Evolutionary conservation across 2,888 invertebrate species (phyloP).

Genomic region (Aphidoletes aphidimyza): DNA sequence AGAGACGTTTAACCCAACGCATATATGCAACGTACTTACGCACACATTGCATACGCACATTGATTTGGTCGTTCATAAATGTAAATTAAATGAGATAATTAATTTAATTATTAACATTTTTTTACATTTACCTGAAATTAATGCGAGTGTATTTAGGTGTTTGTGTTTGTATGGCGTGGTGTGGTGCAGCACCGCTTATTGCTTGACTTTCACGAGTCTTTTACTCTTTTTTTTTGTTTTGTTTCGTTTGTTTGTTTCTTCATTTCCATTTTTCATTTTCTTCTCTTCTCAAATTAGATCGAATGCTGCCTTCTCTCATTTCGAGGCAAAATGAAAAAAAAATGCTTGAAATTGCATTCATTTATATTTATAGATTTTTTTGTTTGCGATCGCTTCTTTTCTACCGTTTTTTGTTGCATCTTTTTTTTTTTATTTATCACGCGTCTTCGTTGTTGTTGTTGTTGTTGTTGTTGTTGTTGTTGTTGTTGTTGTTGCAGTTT

Average conservation of each 20-base stretch:
- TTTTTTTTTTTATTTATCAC: neutral
- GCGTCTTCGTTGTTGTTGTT: neutral
- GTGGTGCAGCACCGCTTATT: constrained; percentile 46
- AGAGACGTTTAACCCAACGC: neutral
- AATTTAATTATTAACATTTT: constrained; percentile 53
- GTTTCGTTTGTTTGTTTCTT: neutral
- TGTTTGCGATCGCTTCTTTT: too few relatives aligned
- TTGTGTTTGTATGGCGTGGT: neutral
- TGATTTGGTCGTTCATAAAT: neutral
- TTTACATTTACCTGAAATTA: constrained; percentile 30
- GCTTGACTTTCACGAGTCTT: constrained; percentile 33
- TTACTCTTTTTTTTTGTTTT: neutral
- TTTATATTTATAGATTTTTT: constrained; percentile 31
- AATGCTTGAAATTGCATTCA: constrained; percentile 21
- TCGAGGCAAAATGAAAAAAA: neutral
- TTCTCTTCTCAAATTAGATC: constrained; percentile 35
- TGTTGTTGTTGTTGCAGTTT: neutral
- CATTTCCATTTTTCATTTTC: constrained; percentile 18
- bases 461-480: neutral
- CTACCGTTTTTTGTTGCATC: neutral
- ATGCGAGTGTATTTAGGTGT: too few relatives aligned
- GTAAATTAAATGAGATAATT: constrained; percentile 53
- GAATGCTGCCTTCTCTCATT: neutral
- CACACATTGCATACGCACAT: constrained; percentile 7
- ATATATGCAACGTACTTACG: constrained; percentile 10